A percentile compares a stretch with the other conserved stretches of the same genome.
Evolutionary conservation across 2,113 vertebrate genomes (phyloP).

Genomic region (Corythornis cristatus): DNA sequence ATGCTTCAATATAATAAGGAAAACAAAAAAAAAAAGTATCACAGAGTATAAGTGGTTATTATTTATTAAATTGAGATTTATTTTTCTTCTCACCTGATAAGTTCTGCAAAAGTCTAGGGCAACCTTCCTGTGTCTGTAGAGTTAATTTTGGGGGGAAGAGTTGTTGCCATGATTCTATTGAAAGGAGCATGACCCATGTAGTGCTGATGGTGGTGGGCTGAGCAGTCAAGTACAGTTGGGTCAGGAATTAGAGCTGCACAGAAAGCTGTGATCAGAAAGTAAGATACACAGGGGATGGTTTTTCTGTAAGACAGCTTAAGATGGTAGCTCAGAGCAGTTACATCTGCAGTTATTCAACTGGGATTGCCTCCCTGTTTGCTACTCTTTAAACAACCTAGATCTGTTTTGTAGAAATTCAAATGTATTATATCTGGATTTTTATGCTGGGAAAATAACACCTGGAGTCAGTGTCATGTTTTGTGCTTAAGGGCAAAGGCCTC

Average conservation of each 20-base stretch:
- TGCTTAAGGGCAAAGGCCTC: neutral
- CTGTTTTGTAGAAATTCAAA: neutral
- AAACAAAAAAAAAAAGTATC: no score
- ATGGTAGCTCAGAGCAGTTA: conserved; percentile 15
- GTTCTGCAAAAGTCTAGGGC: neutral
- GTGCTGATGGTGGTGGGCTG: neutral
- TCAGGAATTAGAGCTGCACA: neutral
- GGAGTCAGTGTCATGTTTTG: neutral
- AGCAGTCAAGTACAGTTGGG: neutral
- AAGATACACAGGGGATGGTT: neutral
- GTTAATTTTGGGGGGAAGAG: neutral
- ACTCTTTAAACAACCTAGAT: neutral
- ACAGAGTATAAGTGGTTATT: neutral
- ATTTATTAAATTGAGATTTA: neutral
- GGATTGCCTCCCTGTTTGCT: conserved; percentile 37
- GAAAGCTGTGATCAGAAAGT: neutral
- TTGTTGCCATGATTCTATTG: accelerated
- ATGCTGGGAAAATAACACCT: neutral
- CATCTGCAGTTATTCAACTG: conserved; percentile 7
- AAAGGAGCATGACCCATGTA: accelerated
- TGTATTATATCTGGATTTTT: neutral
- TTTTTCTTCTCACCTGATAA: neutral
- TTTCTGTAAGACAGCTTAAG: neutral
- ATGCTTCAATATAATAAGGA: neutral
- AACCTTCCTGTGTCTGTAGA: neutral